Evolutionary conservation across 2,888 invertebrate species (phyloP).

Genomic region (Diogma glabrata): DNA sequence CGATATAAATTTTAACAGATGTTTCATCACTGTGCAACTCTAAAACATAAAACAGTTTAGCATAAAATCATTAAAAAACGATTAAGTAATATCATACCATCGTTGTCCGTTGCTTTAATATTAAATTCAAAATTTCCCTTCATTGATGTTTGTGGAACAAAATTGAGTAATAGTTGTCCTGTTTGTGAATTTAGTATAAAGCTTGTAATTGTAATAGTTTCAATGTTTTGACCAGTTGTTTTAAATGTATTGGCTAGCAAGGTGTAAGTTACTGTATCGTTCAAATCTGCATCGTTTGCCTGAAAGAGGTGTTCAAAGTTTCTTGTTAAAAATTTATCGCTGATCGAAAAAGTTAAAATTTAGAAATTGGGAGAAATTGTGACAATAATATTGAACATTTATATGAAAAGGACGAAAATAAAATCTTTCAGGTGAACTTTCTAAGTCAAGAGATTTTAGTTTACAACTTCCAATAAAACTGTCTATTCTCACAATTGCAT

Average conservation of each 20-base stretch:
- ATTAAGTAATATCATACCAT: conserved; percentile 34
- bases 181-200: conserved; percentile 36
- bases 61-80: neutral
- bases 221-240: conserved; percentile 36
- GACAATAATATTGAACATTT: no score
- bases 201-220: conserved; percentile 28
- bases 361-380: no score
- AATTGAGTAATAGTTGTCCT: conserved; percentile 41
- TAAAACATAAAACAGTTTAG: conserved; percentile 22
- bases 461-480: no score
- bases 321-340: no score
- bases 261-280: conserved; percentile 35
- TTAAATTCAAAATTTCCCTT: conserved; percentile 48
- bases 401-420: no score
- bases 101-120: conserved; percentile 41
- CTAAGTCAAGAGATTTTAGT: no score
- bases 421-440: no score
- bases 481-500: no score
- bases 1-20: conserved; percentile 44
- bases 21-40: conserved; percentile 36
- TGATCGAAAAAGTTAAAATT: no score
- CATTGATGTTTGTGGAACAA: conserved; percentile 43
- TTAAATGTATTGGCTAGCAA: conserved; percentile 34
- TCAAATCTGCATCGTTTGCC: conserved; percentile 46
- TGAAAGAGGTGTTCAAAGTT: no score